Percentiles rank a stretch among this genome's conserved stretches.
Evolutionary conservation across 2,113 vertebrate species (phyloP).

Genomic region (Macrotis lagotis): DNA sequence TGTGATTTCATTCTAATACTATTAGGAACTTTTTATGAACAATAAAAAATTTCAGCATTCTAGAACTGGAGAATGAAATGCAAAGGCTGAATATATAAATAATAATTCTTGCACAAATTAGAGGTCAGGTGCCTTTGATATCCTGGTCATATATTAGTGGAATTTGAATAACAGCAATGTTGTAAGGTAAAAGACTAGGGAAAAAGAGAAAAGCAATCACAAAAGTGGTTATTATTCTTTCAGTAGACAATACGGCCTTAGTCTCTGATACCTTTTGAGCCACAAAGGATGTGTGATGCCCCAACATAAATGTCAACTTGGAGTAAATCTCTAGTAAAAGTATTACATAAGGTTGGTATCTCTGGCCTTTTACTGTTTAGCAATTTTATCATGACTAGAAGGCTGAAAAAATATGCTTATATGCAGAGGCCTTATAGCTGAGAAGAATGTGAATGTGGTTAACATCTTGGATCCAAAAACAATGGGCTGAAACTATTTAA

Average conservation of each 20-base stretch:
- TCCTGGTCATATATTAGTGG: not conserved
- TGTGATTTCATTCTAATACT: not conserved
- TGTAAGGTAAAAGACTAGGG: not conserved
- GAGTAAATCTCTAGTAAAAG: not conserved
- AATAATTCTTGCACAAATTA: not conserved
- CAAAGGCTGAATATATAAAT: not conserved
- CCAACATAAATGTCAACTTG: not conserved
- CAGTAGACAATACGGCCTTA: not conserved
- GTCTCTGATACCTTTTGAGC: not conserved
- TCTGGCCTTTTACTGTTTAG: not conserved
- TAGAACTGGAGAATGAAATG: not conserved
- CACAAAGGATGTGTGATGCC: not conserved
- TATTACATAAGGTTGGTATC: not conserved
- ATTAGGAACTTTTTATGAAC: not conserved
- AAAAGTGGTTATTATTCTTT: not conserved
- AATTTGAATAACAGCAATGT: not conserved
- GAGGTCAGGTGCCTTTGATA: not conserved
- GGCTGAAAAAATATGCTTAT: not conserved
- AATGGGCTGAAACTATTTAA: not conserved
- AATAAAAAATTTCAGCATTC: not conserved
- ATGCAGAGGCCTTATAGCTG: not conserved
- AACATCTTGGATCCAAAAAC: not conserved
- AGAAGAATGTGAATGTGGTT: not conserved
- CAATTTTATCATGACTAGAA: not conserved
- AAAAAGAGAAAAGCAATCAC: not conserved